phyloP scores from a whole-genome alignment of 2,113 vertebrate genomes.

The Tor tambroides region DNA sequence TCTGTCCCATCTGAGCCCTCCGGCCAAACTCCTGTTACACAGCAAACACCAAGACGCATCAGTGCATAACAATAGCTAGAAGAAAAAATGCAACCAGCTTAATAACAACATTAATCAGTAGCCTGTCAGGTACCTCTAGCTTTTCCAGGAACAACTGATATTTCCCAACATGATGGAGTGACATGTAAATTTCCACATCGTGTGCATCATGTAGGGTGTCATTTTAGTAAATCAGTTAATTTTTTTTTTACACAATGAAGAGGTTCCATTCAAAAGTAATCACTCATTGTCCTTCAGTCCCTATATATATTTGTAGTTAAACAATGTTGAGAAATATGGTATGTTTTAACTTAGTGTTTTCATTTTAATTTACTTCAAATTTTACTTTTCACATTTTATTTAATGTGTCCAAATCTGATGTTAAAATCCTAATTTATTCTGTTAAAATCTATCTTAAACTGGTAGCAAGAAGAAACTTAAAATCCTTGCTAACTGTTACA shows the following conservation, averaged over 20 bases:
- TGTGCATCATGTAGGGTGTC: no score
- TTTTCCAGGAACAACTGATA: neutral
- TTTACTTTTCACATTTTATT: neutral
- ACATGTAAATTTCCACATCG: no score
- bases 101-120: neutral
- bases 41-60: conserved; percentile 10
- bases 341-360: no score
- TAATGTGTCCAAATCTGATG: neutral
- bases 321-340: no score
- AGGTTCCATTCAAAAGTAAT: neutral
- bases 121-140: neutral
- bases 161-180: neutral
- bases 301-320: no score
- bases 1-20: conserved; percentile 98
- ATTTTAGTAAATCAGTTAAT: no score
- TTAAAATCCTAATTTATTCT: no score
- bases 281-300: no score
- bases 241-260: neutral
- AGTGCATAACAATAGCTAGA: neutral
- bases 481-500: neutral
- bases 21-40: conserved; percentile 89
- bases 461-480: neutral
- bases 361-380: neutral
- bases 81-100: neutral
- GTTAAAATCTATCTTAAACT: no score